Evolutionary conservation across 1,140 invertebrate genomes (phyloP).

Genomic region (Pseudobourletiella spinata): DNA sequence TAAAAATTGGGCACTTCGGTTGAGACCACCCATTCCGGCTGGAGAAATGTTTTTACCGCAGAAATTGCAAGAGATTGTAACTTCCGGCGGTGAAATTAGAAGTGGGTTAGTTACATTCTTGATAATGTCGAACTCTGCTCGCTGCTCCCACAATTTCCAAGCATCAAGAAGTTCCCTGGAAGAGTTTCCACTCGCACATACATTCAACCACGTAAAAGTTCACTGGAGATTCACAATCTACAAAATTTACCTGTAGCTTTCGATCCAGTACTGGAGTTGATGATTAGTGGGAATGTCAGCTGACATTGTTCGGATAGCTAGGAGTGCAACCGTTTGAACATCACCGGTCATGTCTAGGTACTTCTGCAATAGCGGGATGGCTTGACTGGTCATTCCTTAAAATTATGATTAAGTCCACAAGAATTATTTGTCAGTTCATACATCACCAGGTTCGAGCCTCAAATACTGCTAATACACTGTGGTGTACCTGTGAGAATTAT

Average conservation of each 20-base stretch:
- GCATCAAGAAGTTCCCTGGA: conserved; percentile 58
- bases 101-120: conserved; percentile 53
- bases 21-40: conserved; percentile 56
- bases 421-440: conserved; percentile 34
- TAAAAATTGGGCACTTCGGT: conserved; percentile 50
- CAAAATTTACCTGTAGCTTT: conserved; percentile 26
- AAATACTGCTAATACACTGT: no score
- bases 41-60: conserved; percentile 82
- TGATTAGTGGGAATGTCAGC: conserved; percentile 24
- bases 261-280: conserved; percentile 31
- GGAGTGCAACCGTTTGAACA: conserved; percentile 66
- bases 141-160: conserved; percentile 71
- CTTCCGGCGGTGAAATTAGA: conserved; percentile 60
- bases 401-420: conserved; percentile 6
- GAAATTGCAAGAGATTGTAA: conserved; percentile 86
- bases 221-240: no score
- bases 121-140: conserved; percentile 66
- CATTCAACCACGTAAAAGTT: background rate
- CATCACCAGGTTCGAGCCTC: no score
- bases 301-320: conserved; percentile 33
- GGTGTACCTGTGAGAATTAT: conserved; percentile 80
- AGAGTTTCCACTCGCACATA: background rate
- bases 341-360: conserved; percentile 86
- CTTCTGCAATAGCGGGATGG: conserved; percentile 70
- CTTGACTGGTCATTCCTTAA: conserved; percentile 55